Evolutionary conservation across 2,797 vertebrate species (phyloP).

Genomic region (Nyctibius grandis): DNA sequence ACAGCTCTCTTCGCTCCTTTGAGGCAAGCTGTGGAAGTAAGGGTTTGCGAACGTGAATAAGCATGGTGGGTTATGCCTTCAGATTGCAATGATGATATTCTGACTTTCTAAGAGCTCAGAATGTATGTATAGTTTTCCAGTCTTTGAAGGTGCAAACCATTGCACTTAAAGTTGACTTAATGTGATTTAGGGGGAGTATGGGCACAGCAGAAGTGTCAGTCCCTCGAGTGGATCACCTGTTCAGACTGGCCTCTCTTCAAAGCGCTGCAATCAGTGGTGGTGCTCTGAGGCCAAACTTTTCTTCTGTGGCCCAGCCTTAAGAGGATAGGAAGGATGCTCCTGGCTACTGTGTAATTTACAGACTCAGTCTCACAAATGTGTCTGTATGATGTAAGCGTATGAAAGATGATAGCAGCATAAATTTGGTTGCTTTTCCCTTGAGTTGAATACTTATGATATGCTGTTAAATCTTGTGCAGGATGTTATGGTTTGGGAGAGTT

Average conservation of each 20-base stretch:
- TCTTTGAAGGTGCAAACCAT: background rate
- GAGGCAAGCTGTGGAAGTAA: background rate
- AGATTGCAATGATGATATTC: too few species aligned
- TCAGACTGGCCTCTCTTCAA: background rate
- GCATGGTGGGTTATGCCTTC: background rate
- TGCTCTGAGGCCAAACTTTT: background rate
- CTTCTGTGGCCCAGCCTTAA: background rate
- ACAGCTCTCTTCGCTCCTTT: background rate
- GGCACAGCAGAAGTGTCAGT: background rate
- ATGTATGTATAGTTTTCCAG: background rate
- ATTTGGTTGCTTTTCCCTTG: background rate
- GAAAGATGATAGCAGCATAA: background rate
- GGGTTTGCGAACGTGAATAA: background rate
- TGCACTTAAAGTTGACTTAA: rapidly evolving
- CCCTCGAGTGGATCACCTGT: background rate
- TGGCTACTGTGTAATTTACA: background rate
- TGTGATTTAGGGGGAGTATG: background rate
- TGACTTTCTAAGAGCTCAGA: background rate
- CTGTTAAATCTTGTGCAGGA: background rate
- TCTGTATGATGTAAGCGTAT: background rate
- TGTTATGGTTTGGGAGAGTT: background rate
- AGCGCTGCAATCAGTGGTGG: rapidly evolving
- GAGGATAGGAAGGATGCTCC: background rate
- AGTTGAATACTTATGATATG: background rate
- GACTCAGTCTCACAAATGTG: background rate